Conservation (phyloP, 1,140 invertebrate species). For the Procambarus clarkii region DNA sequence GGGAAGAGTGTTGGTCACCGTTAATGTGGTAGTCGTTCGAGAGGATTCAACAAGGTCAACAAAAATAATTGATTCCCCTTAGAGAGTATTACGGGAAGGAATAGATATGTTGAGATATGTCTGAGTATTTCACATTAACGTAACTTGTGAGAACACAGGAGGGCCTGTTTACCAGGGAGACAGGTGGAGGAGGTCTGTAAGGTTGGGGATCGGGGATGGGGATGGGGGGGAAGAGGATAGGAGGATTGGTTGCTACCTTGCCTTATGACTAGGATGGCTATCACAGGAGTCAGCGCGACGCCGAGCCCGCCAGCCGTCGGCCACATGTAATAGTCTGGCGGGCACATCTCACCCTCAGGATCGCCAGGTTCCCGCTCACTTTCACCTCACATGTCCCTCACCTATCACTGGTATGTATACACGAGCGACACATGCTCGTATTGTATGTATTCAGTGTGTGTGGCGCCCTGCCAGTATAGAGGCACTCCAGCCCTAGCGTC, state of each 20-base stretch:
- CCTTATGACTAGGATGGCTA: conserved; percentile 29
- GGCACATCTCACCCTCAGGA: conserved; percentile 12
- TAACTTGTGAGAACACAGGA: not conserved
- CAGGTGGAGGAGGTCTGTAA: not conserved
- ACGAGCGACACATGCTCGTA: no score
- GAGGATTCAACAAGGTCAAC: no score
- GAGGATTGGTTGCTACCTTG: not conserved
- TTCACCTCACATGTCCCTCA: conserved; percentile 18
- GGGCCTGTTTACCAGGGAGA: not conserved
- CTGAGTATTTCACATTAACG: not conserved
- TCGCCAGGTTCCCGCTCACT: conserved; percentile 1
- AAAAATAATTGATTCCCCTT: no score
- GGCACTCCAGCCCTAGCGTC: conserved; percentile 38
- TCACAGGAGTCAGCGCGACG: conserved; percentile 30
- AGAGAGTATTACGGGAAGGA: not conserved
- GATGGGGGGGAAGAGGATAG: not conserved
- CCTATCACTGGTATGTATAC: not conserved
- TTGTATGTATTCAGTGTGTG: conserved; percentile 7
- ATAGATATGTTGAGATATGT: conserved; percentile 4
- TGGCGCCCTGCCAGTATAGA: conserved; percentile 38
- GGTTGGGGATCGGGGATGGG: not conserved
- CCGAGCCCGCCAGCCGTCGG: conserved; percentile 33
- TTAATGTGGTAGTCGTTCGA: no score
- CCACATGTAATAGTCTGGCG: conserved; percentile 16
- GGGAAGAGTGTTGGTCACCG: no score